Base-by-base conservation (phyloP, 2,113 vertebrate genomes). In the Pelmatolapia mariae region DNA sequence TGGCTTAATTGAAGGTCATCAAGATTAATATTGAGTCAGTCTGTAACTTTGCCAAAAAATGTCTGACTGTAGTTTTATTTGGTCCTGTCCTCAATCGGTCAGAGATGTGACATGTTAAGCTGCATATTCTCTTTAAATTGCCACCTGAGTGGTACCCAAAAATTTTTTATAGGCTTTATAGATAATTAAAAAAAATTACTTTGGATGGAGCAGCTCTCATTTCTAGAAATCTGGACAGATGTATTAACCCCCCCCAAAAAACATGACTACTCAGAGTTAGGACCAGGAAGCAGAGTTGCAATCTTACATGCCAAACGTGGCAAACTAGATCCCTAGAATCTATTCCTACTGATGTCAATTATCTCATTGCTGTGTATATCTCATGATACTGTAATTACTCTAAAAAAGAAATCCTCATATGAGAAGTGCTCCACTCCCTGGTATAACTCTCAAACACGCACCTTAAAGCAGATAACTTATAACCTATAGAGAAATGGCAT, bases 21-120 rank as follows among this genome's bases (percentile, higher is more conserved):
- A n/a, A n/a, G n/a, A n/a, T n/a, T n/a, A n/a, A n/a, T n/a, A n/a
- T n/a, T n/a, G n/a, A n/a, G n/a, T n/a, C n/a, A n/a, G n/a, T n/a
- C n/a, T n/a, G n/a, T n/a, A 54, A 54, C n/a, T 54, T 53, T 54
- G 0, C 52, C n/a, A 54, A 12, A 54, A 54, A 22, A 54, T 22
- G 6, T 54, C n/a, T 0, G n/a, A 54, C 52, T 53, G 2, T 54
- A 54, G n/a, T 54, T 54, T 54, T 54, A 22, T 0, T 6, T 54
- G 53, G 53, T 54, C n/a, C 52, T 54, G 52, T 54, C n/a, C 0
- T 54, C 52, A 54, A 22, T 54, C 0, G 5, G n/a, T 54, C n/a
- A 54, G n/a, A 54, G n/a, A 12, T 53, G 52, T 53, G 10, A 53
- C 3, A 53, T 22, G 52, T 53, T 53, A 53, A 53, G 3, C 52